Conservation (phyloP, 2,797 vertebrate genomes). For the Astyanax mexicanus region DNA sequence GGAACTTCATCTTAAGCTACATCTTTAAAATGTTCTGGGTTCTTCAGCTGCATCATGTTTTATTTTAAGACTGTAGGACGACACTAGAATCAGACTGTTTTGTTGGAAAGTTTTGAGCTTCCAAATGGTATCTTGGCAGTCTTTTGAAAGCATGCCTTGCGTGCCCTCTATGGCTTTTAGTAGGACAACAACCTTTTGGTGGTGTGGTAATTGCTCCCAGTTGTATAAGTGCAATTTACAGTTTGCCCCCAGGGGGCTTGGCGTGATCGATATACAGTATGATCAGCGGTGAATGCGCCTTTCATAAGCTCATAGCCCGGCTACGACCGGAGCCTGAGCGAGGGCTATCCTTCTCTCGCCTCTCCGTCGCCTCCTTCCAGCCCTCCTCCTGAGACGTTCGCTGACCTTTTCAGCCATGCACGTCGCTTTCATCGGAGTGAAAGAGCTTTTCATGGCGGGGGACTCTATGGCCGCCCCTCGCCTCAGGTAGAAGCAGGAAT, state of each 20-base stretch:
- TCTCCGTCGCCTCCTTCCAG: neutral
- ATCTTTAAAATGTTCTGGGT: neutral
- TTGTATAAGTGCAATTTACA: neutral
- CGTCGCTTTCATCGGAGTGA: conserved; percentile 14
- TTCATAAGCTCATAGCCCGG: neutral
- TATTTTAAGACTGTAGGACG: too few relatives aligned
- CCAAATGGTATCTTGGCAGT: neutral
- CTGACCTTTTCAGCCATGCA: conserved; percentile 45
- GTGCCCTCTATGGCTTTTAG: neutral
- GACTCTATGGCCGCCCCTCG: neutral
- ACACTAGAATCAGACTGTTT: neutral
- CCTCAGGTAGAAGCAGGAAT: conserved; percentile 18
- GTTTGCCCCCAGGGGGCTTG: neutral
- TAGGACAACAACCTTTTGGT: neutral
- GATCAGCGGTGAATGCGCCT: neutral
- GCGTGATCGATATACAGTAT: neutral
- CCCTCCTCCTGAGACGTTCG: neutral
- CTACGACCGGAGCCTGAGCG: neutral
- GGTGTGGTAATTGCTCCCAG: neutral
- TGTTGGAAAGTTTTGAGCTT: neutral
- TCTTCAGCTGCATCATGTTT: neutral
- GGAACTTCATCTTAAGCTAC: too few relatives aligned
- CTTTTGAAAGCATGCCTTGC: neutral
- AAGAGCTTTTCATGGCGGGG: conserved; percentile 23
- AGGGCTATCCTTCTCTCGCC: conserved; percentile 2